Conservation (phyloP, 1,140 invertebrate species). For the Drosophila fuyamai region DNA sequence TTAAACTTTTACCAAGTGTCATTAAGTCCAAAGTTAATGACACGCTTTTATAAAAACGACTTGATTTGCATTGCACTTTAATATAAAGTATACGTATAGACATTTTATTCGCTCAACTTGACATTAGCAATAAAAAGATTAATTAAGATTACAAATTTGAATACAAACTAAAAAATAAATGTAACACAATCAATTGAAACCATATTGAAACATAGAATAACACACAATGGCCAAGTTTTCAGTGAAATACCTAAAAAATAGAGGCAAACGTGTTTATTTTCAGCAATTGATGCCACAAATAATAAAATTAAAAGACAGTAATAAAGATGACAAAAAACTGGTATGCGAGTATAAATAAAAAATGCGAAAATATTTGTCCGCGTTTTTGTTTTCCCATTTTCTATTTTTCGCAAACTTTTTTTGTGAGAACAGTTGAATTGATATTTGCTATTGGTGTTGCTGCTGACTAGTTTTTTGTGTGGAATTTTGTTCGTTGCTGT, state of each 20-base stretch:
- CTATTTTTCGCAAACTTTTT: slow-evolving; percentile 23
- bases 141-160: slow-evolving; percentile 10
- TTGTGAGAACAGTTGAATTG: slow-evolving; percentile 57
- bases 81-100: not conserved
- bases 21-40: no score
- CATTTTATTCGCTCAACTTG: not conserved
- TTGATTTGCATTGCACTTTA: no score
- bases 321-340: slow-evolving; percentile 4
- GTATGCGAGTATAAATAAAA: slow-evolving; percentile 21
- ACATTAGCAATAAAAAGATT: not conserved
- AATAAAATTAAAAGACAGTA: slow-evolving; percentile 14
- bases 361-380: slow-evolving; percentile 43
- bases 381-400: slow-evolving; percentile 32
- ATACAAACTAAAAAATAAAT: not conserved
- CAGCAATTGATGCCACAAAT: slow-evolving; percentile 10
- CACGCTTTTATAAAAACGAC: no score
- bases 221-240: not conserved
- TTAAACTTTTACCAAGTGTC: no score
- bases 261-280: slow-evolving; percentile 3
- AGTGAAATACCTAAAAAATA: slow-evolving; percentile 8
- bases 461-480: slow-evolving; percentile 48
- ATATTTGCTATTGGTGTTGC: slow-evolving; percentile 39
- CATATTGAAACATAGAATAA: not conserved
- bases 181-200: not conserved
- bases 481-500: slow-evolving; percentile 56